Conservation (phyloP, 92 coral and sea anemone genomes). For the Muricea muricata region DNA sequence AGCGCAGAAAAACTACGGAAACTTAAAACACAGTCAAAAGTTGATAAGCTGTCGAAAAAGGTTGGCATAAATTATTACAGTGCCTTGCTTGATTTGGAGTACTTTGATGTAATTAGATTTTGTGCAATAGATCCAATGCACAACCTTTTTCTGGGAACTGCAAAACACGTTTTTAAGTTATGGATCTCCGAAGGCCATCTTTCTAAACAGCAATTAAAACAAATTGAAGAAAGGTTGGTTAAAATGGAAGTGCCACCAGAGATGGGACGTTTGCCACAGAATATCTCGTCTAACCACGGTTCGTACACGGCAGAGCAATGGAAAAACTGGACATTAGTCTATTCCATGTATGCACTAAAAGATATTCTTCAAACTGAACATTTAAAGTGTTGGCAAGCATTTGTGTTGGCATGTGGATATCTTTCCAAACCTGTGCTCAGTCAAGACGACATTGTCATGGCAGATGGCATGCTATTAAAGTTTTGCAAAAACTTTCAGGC, state of each 20-base stretch:
- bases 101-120: not conserved
- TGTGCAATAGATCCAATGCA: conserved; percentile 7
- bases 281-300: conserved; percentile 71
- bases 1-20: conserved; percentile 9
- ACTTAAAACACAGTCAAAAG: conserved; percentile 49
- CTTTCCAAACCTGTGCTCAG: conserved; percentile 26
- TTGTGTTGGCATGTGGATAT: conserved; percentile 16
- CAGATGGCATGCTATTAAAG: not conserved
- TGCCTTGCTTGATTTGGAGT: not conserved
- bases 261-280: conserved; percentile 66
- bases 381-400: conserved; percentile 7
- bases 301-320: conserved; percentile 67
- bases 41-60: not conserved
- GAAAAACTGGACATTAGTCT: conserved; percentile 16
- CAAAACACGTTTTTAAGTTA: not conserved
- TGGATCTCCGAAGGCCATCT: conserved; percentile 41
- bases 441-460: not conserved
- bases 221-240: too few relatives aligned
- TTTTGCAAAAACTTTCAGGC: not conserved
- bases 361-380: not conserved
- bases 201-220: too few relatives aligned
- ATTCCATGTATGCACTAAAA: conserved; percentile 8
- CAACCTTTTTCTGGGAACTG: not conserved
- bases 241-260: conserved; percentile 56
- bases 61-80: conserved; percentile 16